These are phyloP conservation scores for Drosophila virilis DNA, from an alignment of 1,140 invertebrate species.

Conservation along the genomic window DNA sequence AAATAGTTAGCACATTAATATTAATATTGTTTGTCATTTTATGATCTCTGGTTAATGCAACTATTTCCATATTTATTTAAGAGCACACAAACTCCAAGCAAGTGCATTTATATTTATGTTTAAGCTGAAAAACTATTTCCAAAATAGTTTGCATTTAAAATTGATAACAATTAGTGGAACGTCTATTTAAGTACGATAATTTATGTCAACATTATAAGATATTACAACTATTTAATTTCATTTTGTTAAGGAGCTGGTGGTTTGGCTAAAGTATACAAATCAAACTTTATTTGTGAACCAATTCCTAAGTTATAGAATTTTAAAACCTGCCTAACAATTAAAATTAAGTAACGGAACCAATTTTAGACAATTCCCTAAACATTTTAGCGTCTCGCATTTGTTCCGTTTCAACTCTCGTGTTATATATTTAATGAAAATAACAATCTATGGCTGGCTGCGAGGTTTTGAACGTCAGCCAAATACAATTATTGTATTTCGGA, in stretches of 20 bases:
- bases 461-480: neutral
- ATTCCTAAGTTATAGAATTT: conserved; percentile 1
- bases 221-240: neutral
- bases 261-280: neutral
- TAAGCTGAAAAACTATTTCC: conserved; percentile 7
- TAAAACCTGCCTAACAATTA: conserved; percentile 4
- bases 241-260: conserved; percentile 11
- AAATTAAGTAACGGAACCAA: conserved; percentile 12
- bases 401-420: conserved; percentile 3
- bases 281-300: conserved; percentile 8
- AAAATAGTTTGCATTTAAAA: conserved; percentile 9
- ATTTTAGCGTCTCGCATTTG: conserved; percentile 22
- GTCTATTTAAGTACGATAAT: conserved; percentile 4
- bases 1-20: conserved; percentile 49
- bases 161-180: conserved; percentile 8
- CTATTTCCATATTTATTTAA: neutral
- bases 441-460: conserved; percentile 3
- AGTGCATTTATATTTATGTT: conserved; percentile 2
- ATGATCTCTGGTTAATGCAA: conserved; percentile 30
- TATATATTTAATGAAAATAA: conserved; percentile 14
- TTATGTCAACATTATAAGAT: conserved; percentile 4
- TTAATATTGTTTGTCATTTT: neutral
- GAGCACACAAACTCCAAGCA: neutral
- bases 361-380: conserved; percentile 6
- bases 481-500: conserved; percentile 14